A percentile compares a stretch with the other conserved stretches of the same genome.
phyloP scores from a whole-genome alignment of 2,113 vertebrate species.

The Uria aalge region DNA sequence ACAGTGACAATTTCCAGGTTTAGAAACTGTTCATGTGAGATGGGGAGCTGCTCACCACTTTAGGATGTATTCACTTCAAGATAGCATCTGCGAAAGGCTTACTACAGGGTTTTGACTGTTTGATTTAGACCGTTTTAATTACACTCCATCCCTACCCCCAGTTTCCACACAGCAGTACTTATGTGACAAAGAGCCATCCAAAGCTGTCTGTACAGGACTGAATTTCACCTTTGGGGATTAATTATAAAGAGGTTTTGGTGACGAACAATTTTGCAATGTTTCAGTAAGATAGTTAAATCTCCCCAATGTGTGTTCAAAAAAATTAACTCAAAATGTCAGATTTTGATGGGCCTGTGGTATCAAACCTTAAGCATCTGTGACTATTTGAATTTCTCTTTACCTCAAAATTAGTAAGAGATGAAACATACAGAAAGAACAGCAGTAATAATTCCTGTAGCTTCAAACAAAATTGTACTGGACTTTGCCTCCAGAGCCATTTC shows the following conservation, averaged over 20 bases:
- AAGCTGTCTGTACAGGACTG: constrained; percentile 3
- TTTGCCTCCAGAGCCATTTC: neutral
- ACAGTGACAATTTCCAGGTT: neutral
- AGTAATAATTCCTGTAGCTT: neutral
- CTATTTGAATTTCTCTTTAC: neutral
- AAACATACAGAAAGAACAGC: neutral
- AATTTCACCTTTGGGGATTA: constrained; percentile 42
- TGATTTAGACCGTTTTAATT: neutral
- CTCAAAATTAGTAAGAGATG: neutral
- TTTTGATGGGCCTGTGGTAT: neutral
- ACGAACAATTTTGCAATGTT: neutral
- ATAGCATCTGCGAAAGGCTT: neutral
- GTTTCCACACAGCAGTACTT: neutral
- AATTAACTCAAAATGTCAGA: constrained; percentile 1
- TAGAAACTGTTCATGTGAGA: neutral
- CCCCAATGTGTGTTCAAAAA: neutral
- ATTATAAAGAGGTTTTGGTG: constrained; percentile 34
- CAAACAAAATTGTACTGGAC: neutral
- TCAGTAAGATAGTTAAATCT: constrained; percentile 1
- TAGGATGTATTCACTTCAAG: neutral
- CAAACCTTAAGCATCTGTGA: neutral
- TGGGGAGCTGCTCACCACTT: neutral
- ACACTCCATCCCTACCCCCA: neutral
- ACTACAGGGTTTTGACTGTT: neutral
- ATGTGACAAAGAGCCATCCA: neutral